Base-by-base conservation (phyloP, 2,888 invertebrate genomes). In the Mimas tiliae region DNA sequence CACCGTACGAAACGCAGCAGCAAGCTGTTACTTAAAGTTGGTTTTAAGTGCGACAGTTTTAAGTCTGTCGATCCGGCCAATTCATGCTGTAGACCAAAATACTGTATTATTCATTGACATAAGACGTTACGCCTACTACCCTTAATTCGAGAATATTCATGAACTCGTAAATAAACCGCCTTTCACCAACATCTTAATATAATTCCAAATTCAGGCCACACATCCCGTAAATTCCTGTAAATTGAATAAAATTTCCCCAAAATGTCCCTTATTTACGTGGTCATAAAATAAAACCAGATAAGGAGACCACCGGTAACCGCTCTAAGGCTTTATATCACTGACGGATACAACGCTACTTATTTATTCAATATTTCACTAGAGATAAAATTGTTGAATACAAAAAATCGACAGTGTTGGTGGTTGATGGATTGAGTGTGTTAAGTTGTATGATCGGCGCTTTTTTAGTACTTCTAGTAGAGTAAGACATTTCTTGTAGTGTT, bases 241-340 rank as follows among this genome's bases (percentile, higher is more conserved):
- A 77, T 76, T 80, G 72, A 76, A 80, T 76, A 76, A 75, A 74
- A 75, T 72, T 73, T 69, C 69, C 72, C 68, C 72, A 74, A 75
- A 73, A 74, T 69, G 68, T 70, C 68, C 68, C 73, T 78, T 81
- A 80, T 81, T 83, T 81, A 83, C 75, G 79, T 67, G 74, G 75
- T 73, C 79, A 79, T 83, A 83, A 83, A 83, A 75, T 75, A 76
- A 72, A 70, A 67, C 70, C 65, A 76, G 79, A 82, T 83, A 81
- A 82, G 78, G 66, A 70, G 63, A 67, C 66, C 68, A 67, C 69
- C 68, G 64, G 70, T 70, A 70, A 72, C 66, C 68, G 67, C 70
- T 65, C 63, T 68, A 69, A 70, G 71, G 66, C 70, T 72, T 70
- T 76, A 73, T 70, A 73, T 74, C 72, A 72, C 48, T 65, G 62